Evolutionary conservation across 2,797 vertebrate genomes (phyloP).

Genomic region (Arrhamphus sclerolepis): DNA sequence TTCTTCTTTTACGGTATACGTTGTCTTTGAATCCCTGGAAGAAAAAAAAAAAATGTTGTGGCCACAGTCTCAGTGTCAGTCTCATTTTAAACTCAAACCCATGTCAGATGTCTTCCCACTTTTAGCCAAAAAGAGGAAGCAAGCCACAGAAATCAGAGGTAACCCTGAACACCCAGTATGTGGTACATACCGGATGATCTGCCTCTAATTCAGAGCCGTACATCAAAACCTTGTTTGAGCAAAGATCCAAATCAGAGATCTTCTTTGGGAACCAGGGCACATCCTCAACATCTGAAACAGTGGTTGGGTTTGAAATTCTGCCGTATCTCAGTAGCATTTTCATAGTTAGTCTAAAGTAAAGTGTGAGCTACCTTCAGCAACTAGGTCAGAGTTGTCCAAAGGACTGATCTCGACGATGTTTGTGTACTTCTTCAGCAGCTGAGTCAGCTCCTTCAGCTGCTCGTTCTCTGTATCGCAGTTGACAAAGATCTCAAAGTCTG

Average conservation of each 20-base stretch:
- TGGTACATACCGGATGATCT: slow-evolving; percentile 20
- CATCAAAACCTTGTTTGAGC: slow-evolving; percentile 91
- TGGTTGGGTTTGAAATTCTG: neutral
- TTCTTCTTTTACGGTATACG: slow-evolving; percentile 86
- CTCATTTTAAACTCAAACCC: neutral
- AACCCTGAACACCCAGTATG: too few species aligned
- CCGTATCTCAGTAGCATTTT: neutral
- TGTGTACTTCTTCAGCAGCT: slow-evolving; percentile 85
- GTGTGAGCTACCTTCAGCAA: slow-evolving; percentile 76
- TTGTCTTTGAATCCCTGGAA: slow-evolving; percentile 33
- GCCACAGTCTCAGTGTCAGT: neutral
- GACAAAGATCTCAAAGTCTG: slow-evolving; percentile 93
- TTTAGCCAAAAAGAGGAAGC: neutral
- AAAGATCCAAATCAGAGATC: slow-evolving; percentile 92
- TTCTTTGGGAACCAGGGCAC: slow-evolving; percentile 51
- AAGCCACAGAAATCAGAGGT: neutral
- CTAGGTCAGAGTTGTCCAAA: slow-evolving; percentile 69
- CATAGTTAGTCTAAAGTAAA: neutral
- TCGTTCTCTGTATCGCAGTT: slow-evolving; percentile 89
- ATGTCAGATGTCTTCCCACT: neutral
- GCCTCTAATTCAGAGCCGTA: slow-evolving; percentile 77
- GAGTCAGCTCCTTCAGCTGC: slow-evolving; percentile 88
- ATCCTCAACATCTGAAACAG: neutral
- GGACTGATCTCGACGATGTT: slow-evolving; percentile 81
- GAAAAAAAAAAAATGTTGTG: neutral